Base-by-base conservation (phyloP, 2,888 invertebrate genomes). In the Theodoxus fluviatilis region DNA sequence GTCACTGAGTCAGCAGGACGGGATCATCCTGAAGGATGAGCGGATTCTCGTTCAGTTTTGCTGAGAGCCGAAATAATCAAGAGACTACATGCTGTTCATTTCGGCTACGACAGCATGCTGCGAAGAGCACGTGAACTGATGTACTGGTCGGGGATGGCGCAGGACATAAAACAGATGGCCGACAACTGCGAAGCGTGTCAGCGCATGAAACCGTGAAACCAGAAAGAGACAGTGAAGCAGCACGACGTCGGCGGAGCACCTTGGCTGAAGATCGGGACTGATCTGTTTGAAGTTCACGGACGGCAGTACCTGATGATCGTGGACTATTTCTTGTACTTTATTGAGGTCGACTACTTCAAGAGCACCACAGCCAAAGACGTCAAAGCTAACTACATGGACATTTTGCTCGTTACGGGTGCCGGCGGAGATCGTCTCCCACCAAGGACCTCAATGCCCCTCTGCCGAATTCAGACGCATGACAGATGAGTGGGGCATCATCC, bases 81-180 rank as follows among this genome's bases (percentile, higher is more conserved):
- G 33, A 57, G 66, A 31, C 25, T 74, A 18, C 74, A 74, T 38
- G 55, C 65, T 4, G 64, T 69, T 12, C 73, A 74, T 47, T 67
- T 74, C 4, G 69, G 63, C n/a, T 55, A 57, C 38, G 69, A 71
- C 28, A 70, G 70, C 55, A 72, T 74, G 74, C n/a, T 70, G 7
- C 12, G 70, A 37, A n/a, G 72, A 31, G 68, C 74, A 6, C 63
- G 69, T 25, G 57, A 65, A 4, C 37, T 55, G 1, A 22, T 73
- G 1, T 70, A 52, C 68, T 73, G 73, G 70, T 64, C 73, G 6
- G 71, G 71, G 1, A 68, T 49, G 18, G 49, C 61, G 0, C 33
- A 28, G 4, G 63, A 63, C 18, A 37, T 69, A 3, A 69, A 69
- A 22, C 69, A 64, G 49, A 47, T 35, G 7, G 63, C 63, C 28